phyloP scores from a whole-genome alignment of 1,140 invertebrate genomes.

The Campoletis sonorensis region DNA sequence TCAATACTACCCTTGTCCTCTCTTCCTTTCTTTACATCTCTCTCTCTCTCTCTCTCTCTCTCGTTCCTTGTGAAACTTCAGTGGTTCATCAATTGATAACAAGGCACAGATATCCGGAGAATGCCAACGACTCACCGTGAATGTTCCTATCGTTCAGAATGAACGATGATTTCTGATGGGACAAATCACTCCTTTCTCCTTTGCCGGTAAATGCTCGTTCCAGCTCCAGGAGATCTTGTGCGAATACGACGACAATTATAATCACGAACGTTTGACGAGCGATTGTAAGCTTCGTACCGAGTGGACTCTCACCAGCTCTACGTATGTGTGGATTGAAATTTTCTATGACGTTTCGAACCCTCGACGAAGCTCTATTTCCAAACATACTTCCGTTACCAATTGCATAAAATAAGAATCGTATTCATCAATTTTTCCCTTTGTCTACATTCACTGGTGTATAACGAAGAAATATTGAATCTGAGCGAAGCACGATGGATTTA shows the following conservation, averaged over 20 bases:
- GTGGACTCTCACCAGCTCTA: background rate
- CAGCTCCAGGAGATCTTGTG: background rate
- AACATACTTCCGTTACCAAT: background rate
- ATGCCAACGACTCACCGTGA: background rate
- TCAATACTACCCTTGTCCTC: too few species aligned
- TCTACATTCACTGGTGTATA: too few species aligned
- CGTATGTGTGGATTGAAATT: background rate
- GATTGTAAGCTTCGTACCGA: constrained; percentile 14
- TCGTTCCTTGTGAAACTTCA: background rate
- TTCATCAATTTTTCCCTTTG: too few species aligned
- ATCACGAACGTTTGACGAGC: constrained; percentile 13
- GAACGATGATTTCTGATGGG: constrained; percentile 19
- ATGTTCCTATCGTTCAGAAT: background rate
- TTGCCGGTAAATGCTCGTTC: background rate
- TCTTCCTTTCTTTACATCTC: background rate
- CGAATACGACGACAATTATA: constrained; percentile 19
- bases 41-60: background rate
- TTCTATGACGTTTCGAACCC: too few species aligned
- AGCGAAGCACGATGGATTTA: too few species aligned
- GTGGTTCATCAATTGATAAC: background rate
- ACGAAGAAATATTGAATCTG: too few species aligned
- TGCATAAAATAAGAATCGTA: too few species aligned
- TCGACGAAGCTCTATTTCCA: background rate
- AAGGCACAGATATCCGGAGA: background rate
- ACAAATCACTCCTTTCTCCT: background rate